These are phyloP conservation scores for Fistularia commersonii DNA, from an alignment of 2,797 vertebrate species.

Conservation along the genomic window DNA sequence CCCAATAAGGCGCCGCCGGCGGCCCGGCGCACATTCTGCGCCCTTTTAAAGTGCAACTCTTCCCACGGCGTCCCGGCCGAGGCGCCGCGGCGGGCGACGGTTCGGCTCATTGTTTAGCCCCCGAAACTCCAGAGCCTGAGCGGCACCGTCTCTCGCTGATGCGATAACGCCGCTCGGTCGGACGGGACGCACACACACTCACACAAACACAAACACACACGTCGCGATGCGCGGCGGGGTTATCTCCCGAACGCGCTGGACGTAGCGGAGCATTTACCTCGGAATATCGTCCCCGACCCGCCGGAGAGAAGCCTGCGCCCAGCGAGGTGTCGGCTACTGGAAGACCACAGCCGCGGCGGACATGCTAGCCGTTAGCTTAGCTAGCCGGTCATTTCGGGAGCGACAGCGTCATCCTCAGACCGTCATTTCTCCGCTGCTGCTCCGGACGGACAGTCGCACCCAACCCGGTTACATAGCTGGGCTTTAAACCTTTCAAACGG, in stretches of 20 bases:
- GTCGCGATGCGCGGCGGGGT: too few species aligned
- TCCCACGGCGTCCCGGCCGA: neutral
- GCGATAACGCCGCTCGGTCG: constrained; percentile 53
- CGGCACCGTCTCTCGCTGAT: constrained; percentile 30
- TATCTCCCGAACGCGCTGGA: neutral
- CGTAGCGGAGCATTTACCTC: neutral
- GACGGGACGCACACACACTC: constrained; percentile 49
- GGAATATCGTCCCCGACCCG: too few species aligned
- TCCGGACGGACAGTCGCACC: constrained; percentile 32
- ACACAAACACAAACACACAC: constrained; percentile 12
- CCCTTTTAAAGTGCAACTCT: neutral
- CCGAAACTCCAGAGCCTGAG: too few species aligned
- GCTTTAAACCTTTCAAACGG: constrained; percentile 44
- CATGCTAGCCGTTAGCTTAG: constrained; percentile 72
- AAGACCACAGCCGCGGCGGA: constrained; percentile 65
- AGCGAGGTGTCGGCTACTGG: constrained; percentile 67
- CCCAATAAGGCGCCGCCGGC: neutral
- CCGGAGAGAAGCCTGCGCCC: constrained; percentile 36
- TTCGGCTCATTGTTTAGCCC: too few species aligned
- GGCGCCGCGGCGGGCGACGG: too few species aligned
- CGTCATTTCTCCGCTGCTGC: constrained; percentile 48
- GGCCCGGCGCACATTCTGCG: neutral
- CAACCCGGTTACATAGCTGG: constrained; percentile 49
- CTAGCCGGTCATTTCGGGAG: constrained; percentile 72
- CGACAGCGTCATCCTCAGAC: constrained; percentile 74